phyloP scores from a whole-genome alignment of 2,888 invertebrate genomes.

The Drosophila aldrichi region DNA sequence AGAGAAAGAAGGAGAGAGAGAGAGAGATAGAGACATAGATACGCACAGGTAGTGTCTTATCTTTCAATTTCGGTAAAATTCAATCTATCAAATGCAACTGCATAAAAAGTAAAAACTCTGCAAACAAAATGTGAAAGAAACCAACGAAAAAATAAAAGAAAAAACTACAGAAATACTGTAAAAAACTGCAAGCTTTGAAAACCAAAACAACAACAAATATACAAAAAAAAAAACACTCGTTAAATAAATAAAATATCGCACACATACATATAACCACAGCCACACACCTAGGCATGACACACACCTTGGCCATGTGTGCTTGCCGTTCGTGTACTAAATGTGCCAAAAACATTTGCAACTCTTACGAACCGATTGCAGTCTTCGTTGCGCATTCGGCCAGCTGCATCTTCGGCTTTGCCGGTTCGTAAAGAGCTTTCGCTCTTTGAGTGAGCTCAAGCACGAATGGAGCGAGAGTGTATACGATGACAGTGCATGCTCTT shows the following conservation, averaged over 20 bases:
- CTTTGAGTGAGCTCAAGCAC: slow-evolving; percentile 34
- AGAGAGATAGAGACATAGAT: background rate
- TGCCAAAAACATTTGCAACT: slow-evolving; percentile 50
- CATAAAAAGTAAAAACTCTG: slow-evolving; percentile 49
- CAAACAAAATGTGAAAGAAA: slow-evolving; percentile 44
- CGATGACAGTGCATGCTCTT: slow-evolving; percentile 29
- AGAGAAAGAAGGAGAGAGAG: background rate
- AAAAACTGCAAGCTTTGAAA: slow-evolving; percentile 30
- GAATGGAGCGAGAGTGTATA: background rate
- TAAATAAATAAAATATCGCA: slow-evolving; percentile 77
- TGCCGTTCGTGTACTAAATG: slow-evolving; percentile 67
- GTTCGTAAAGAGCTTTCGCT: slow-evolving; percentile 45
- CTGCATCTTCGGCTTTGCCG: background rate
- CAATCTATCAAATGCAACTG: slow-evolving; percentile 64
- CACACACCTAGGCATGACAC: slow-evolving; percentile 15
- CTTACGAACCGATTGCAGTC: slow-evolving; percentile 20
- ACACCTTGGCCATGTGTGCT: slow-evolving; percentile 39
- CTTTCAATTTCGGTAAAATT: slow-evolving; percentile 56
- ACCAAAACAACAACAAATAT: slow-evolving; percentile 20
- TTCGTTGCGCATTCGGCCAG: slow-evolving; percentile 22
- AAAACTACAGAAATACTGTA: background rate
- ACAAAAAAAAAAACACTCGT: slow-evolving; percentile 38
- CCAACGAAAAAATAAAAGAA: too few species aligned
- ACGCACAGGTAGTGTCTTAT: slow-evolving; percentile 23
- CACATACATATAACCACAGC: slow-evolving; percentile 32